Evolutionary conservation across 2,888 invertebrate species (phyloP).

Genomic region (Gasteruption jaculator): DNA sequence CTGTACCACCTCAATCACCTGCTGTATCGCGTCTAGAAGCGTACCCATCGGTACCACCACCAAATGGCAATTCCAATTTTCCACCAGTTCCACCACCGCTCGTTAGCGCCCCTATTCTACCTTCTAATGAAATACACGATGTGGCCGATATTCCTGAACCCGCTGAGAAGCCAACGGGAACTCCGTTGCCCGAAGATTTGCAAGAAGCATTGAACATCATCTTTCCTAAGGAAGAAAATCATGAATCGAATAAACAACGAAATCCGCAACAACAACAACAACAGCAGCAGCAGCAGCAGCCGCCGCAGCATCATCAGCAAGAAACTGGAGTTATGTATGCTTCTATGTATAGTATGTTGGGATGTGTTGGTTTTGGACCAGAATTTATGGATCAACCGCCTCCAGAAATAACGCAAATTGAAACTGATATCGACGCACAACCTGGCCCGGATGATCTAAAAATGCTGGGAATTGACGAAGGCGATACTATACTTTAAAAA

Average conservation of each 20-base stretch:
- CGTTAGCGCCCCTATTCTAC: slow-evolving; percentile 18
- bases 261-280: too few relatives aligned
- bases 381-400: slow-evolving; percentile 49
- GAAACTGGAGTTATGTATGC: slow-evolving; percentile 44
- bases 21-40: too few relatives aligned
- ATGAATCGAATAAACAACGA: slow-evolving; percentile 24
- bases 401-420: slow-evolving; percentile 45
- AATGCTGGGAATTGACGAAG: slow-evolving; percentile 81
- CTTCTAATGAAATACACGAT: slow-evolving; percentile 30
- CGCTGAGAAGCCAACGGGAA: slow-evolving; percentile 50
- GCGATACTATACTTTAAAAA: slow-evolving; percentile 56
- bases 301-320: slow-evolving; percentile 30
- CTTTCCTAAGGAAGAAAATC: slow-evolving; percentile 57
- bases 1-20: too few relatives aligned
- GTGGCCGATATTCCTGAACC: slow-evolving; percentile 51
- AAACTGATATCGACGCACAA: slow-evolving; percentile 41
- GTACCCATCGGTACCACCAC: slow-evolving; percentile 4
- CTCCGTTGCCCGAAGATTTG: slow-evolving; percentile 61
- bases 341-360: slow-evolving; percentile 47
- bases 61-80: too few relatives aligned
- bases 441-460: slow-evolving; percentile 70
- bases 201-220: slow-evolving; percentile 66
- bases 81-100: slow-evolving; percentile 20
- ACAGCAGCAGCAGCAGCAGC: too few relatives aligned
- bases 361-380: slow-evolving; percentile 45